Base-by-base conservation (phyloP, 1,140 invertebrate genomes). In the Antheraea mylitta region DNA sequence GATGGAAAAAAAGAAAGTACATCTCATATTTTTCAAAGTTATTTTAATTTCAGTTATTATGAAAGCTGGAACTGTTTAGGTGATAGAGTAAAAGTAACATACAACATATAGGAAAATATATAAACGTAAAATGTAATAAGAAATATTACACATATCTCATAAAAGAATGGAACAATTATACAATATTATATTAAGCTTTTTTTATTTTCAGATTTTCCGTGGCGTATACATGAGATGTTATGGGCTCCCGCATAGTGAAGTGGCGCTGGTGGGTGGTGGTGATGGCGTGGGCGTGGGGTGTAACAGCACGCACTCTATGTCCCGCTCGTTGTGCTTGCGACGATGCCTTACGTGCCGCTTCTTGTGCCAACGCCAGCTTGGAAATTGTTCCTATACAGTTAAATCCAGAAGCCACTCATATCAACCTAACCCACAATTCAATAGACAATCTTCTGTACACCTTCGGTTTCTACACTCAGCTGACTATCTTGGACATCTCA, bases 371-470 rank as follows among this genome's bases (percentile, higher is more conserved):
- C 73, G 96, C 96, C 11, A 94, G 93, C 61, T 93, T 98, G 61
- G 96, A 97, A 83, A 95, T 97, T 74, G 96, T 98, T 38, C 97
- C 97, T 42, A 97, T 97, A 70, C 96, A 97, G 80, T 93, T 98
- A 74, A 98, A 98, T 83, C 96, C 96, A n/a, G 96, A 96, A 81
- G 94, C 96, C 38, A 94, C 94, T 22, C 94, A 95, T 81, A 95
- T 97, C 79, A 96, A 96, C 79, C 93, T 97, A 42, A 96, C 95
- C 0, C 93, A 94, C 73, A 97, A 97, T 83, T 93, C 94, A 59
- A 96, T 97, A 75, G 92, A 93, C 75, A 95, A 94, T 76, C 91
- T 97, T 2, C 94, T 95, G 62, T 96, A 95, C 78, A 95, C 96
- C 3, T 94, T 97, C 74, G 93, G 93, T 16, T 96, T 97, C 86